Evolutionary conservation across 2,113 vertebrate genomes (phyloP).

Genomic region (Xerus inauris): DNA sequence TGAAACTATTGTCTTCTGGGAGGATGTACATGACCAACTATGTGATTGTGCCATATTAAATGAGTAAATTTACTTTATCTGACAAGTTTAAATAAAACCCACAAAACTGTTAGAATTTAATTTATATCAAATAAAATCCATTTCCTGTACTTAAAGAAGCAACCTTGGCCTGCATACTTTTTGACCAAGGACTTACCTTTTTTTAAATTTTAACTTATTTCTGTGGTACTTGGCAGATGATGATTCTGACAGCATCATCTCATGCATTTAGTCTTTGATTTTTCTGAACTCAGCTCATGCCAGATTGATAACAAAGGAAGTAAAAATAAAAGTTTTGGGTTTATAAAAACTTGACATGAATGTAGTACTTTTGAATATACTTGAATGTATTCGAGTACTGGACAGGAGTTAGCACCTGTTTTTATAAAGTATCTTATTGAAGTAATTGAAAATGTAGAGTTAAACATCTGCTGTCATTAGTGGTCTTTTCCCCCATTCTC

Average conservation of each 20-base stretch:
- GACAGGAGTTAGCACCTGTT: not conserved
- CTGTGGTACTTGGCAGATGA: not conserved
- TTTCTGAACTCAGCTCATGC: not conserved
- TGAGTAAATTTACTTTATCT: not conserved
- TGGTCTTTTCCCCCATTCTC: not conserved
- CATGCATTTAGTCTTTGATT: not conserved
- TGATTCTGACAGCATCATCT: not conserved
- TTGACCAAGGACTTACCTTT: not conserved
- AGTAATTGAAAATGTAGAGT: slow-evolving; percentile 4
- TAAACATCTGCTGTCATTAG: not conserved
- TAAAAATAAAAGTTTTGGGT: not conserved
- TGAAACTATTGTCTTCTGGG: not conserved
- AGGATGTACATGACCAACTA: not conserved
- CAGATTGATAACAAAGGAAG: not conserved
- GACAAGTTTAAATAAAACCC: slow-evolving; percentile 15
- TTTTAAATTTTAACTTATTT: slow-evolving; percentile 32
- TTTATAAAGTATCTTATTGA: not conserved
- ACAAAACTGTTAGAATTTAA: not conserved
- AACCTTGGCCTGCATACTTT: not conserved
- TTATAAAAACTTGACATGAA: not conserved
- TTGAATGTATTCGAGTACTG: not conserved
- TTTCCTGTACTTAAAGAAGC: slow-evolving; percentile 27
- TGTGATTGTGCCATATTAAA: not conserved
- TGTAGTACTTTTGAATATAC: not conserved
- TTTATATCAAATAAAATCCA: not conserved